A percentile compares a stretch with the other conserved stretches of the same genome.
These are phyloP conservation scores for Trypoxylus dichotomus DNA, from an alignment of 1,140 invertebrate genomes.

Conservation along the genomic window DNA sequence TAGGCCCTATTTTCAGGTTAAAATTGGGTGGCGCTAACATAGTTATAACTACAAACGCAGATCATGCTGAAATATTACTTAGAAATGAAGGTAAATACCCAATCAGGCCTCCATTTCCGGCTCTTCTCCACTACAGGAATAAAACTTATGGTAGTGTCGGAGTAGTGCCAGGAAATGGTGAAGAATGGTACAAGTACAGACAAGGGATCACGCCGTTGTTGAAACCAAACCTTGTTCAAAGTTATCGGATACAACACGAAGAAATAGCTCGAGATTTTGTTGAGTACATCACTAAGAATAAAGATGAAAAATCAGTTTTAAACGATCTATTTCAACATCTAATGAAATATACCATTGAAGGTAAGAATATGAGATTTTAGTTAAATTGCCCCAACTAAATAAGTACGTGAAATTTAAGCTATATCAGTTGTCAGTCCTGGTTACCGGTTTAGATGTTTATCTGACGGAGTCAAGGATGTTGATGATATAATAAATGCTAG, in stretches of 20 bases:
- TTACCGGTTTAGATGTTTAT: conserved; percentile 43
- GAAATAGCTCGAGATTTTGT: conserved; percentile 47
- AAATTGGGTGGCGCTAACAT: conserved; percentile 46
- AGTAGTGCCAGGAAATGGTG: conserved; percentile 51
- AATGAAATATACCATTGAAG: conserved; percentile 51
- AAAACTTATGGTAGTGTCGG: conserved; percentile 50
- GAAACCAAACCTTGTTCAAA: conserved; percentile 40
- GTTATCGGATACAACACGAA: conserved; percentile 44
- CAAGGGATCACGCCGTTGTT: conserved; percentile 47
- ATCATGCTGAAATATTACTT: conserved; percentile 49
- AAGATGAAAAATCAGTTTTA: conserved; percentile 39
- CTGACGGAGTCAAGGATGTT: conserved; percentile 34
- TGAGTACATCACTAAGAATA: conserved; percentile 43
- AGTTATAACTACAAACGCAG: conserved; percentile 48
- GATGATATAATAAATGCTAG: conserved; percentile 47
- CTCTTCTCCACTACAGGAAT: conserved; percentile 46
- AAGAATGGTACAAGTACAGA: conserved; percentile 52
- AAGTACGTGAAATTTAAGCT: conserved; percentile 41
- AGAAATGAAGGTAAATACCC: conserved; percentile 50
- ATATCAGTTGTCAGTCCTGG: conserved; percentile 53
- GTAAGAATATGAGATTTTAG: conserved; percentile 35
- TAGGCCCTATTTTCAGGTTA: conserved; percentile 51
- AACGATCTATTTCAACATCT: conserved; percentile 47
- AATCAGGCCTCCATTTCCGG: conserved; percentile 49
- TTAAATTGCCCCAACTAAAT: neutral